phyloP scores from a whole-genome alignment of 2,113 vertebrate genomes.

The Heterotilapia buettikoferi region DNA sequence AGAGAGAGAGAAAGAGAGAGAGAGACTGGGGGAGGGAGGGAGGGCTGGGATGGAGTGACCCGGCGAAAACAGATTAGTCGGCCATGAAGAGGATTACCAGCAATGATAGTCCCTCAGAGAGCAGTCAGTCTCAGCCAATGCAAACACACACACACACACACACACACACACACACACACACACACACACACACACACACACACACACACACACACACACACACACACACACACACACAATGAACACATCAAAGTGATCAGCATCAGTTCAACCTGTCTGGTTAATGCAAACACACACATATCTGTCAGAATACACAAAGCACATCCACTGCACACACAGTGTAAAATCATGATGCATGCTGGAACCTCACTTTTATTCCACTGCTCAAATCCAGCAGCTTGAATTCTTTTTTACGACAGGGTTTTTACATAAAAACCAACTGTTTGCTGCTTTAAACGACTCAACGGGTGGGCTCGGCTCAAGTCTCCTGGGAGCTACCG shows the following conservation, averaged over 20 bases:
- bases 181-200: slow-evolving; percentile 11
- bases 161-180: too few species aligned
- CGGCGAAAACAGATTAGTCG: slow-evolving; percentile 51
- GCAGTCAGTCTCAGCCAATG: not conserved
- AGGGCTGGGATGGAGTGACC: slow-evolving; percentile 10
- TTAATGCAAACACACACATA: slow-evolving; percentile 19
- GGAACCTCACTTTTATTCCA: not conserved
- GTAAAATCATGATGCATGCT: not conserved
- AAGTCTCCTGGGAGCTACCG: accelerated
- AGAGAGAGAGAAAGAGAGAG: not conserved
- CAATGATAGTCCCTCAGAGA: slow-evolving; percentile 60
- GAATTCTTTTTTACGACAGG: accelerated
- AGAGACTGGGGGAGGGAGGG: not conserved
- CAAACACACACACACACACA: not conserved
- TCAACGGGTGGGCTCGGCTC: not conserved
- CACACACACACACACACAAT: not conserved
- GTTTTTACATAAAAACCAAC: not conserved
- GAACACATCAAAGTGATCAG: slow-evolving; percentile 20
- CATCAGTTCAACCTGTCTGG: slow-evolving; percentile 17
- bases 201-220: not conserved
- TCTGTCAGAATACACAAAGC: not conserved
- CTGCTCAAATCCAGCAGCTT: not conserved
- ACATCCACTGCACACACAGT: not conserved
- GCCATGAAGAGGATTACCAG: slow-evolving; percentile 62
- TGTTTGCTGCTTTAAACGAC: not conserved